These are phyloP conservation scores for Stegana nigrithorax DNA, from an alignment of 2,888 invertebrate genomes.

Conservation along the genomic window DNA sequence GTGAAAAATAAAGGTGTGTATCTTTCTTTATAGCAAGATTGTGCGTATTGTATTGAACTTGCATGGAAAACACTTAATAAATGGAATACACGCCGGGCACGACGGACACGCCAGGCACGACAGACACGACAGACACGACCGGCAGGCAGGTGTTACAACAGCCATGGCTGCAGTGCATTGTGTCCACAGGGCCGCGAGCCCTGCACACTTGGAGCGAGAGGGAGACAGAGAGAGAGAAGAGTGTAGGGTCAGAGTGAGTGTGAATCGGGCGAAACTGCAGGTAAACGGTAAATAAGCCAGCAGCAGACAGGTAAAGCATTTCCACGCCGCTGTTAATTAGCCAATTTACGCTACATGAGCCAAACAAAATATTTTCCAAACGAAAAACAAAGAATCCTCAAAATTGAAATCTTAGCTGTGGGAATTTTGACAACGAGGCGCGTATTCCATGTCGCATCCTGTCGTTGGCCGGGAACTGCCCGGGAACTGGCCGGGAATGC, in stretches of 20 bases:
- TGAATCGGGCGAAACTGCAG: slow-evolving; percentile 36
- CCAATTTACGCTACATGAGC: slow-evolving; percentile 48
- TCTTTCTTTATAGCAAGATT: slow-evolving; percentile 45
- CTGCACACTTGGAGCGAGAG: slow-evolving; percentile 28
- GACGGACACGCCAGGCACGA: not conserved
- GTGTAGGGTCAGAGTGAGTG: slow-evolving; percentile 32
- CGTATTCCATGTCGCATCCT: no score
- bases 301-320: slow-evolving; percentile 49
- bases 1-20: slow-evolving; percentile 59
- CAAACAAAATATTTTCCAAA: slow-evolving; percentile 19
- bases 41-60: slow-evolving; percentile 41
- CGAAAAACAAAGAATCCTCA: slow-evolving; percentile 27
- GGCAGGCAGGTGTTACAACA: slow-evolving; percentile 49
- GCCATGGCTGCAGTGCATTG: slow-evolving; percentile 35
- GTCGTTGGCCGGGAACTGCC: slow-evolving; percentile 9
- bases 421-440: slow-evolving; percentile 32
- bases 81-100: not conserved
- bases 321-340: slow-evolving; percentile 61
- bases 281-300: slow-evolving; percentile 34
- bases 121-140: not conserved
- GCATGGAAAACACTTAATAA: not conserved
- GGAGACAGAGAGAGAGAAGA: slow-evolving; percentile 5
- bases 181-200: no score
- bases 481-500: no score
- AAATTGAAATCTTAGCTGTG: not conserved